Conservation (phyloP, 2,797 vertebrate species). For the Gadopsis marmoratus region DNA sequence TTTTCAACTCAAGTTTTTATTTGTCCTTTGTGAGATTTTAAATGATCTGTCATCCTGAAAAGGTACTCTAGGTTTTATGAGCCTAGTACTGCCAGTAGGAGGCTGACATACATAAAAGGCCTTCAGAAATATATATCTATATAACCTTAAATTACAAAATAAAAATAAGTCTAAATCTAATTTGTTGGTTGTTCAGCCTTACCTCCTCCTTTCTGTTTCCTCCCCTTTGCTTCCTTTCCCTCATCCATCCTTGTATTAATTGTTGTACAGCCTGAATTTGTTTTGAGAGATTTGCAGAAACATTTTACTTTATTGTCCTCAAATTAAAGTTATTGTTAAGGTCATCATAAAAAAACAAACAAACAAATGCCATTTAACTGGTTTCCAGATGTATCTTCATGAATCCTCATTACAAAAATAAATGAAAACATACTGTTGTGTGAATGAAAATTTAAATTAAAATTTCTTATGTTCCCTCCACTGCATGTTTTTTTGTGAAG, state of each 20-base stretch:
- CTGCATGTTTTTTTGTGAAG: conserved; percentile 51
- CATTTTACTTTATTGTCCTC: neutral
- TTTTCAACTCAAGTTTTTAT: neutral
- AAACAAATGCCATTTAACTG: neutral
- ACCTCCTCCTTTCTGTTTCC: neutral
- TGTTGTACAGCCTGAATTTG: neutral
- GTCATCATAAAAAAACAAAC: neutral
- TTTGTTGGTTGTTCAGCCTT: neutral
- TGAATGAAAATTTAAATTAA: neutral
- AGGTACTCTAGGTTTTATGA: neutral
- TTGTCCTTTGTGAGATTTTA: neutral
- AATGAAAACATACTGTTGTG: neutral
- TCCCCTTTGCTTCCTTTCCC: neutral
- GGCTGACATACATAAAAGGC: neutral
- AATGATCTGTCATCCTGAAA: neutral
- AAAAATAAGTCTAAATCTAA: neutral
- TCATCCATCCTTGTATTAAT: neutral
- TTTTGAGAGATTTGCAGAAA: neutral
- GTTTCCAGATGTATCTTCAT: neutral
- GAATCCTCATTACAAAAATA: neutral
- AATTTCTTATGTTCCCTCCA: conserved; percentile 16
- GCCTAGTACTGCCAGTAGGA: neutral
- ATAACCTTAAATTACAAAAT: neutral
- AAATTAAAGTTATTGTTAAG: neutral
- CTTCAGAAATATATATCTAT: neutral